Evolutionary conservation across 2,113 vertebrate species (phyloP).

Genomic region (Sisor rabdophorus): DNA sequence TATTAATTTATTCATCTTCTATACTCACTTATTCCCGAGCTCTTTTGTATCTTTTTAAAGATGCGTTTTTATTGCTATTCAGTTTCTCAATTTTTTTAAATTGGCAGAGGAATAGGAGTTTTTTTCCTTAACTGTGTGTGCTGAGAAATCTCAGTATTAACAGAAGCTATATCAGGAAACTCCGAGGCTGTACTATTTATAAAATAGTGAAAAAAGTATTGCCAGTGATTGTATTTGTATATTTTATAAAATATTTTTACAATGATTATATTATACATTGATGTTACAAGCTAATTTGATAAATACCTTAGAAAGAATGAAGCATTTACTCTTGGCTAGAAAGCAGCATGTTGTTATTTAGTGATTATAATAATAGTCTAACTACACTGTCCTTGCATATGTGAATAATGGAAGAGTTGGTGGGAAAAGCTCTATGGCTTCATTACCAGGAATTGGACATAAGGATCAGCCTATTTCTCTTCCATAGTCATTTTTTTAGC

Average conservation of each 20-base stretch:
- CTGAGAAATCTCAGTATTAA: background rate
- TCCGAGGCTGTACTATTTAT: background rate
- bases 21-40: too few relatives aligned
- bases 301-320: background rate
- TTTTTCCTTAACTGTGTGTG: too few relatives aligned
- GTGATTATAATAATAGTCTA: background rate
- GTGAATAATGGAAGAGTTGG: background rate
- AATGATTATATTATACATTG: background rate
- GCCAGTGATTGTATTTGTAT: background rate
- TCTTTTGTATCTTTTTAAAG: too few relatives aligned
- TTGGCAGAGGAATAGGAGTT: too few relatives aligned
- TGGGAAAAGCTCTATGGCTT: constrained; percentile 9
- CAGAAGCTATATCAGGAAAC: background rate
- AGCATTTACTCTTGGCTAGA: background rate
- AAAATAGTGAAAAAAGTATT: background rate
- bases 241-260: background rate
- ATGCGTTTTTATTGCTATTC: too few relatives aligned
- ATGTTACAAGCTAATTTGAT: background rate
- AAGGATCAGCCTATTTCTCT: constrained; percentile 11
- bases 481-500: background rate
- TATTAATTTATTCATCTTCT: too few relatives aligned
- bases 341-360: background rate
- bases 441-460: constrained; percentile 46
- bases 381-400: background rate
- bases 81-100: too few relatives aligned